Evolutionary conservation across 2,113 vertebrate genomes (phyloP).

Genomic region (Hypanus sabinus): DNA sequence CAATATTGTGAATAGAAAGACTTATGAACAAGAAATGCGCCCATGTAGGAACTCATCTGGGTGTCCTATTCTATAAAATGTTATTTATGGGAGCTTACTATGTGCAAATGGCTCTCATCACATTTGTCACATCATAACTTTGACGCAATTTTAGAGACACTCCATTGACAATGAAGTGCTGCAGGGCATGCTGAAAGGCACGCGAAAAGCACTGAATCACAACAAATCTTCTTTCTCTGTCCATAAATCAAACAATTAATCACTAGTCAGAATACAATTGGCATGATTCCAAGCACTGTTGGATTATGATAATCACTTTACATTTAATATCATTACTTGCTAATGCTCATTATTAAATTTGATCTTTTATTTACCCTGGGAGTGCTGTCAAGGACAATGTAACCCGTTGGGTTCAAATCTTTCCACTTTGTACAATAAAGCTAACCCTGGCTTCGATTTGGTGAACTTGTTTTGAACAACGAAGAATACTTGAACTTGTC

Average conservation of each 20-base stretch:
- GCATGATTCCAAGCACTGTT: not conserved
- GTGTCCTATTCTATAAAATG: not conserved
- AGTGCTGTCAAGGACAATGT: not conserved
- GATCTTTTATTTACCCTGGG: not conserved
- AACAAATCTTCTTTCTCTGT: too few relatives aligned
- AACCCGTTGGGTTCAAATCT: not conserved
- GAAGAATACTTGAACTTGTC: not conserved
- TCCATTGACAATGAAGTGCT: too few relatives aligned
- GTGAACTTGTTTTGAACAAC: not conserved
- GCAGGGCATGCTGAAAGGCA: too few relatives aligned
- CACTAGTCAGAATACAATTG: not conserved
- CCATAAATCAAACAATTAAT: too few relatives aligned
- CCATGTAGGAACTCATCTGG: not conserved
- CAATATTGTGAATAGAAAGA: not conserved
- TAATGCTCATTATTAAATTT: not conserved
- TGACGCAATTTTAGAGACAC: too few relatives aligned
- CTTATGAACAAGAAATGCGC: not conserved
- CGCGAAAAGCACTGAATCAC: too few relatives aligned
- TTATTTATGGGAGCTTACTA: too few relatives aligned
- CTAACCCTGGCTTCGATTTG: not conserved
- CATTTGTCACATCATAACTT: too few relatives aligned
- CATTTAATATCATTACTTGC: not conserved
- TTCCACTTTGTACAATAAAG: not conserved
- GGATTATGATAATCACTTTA: not conserved
- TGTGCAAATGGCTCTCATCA: too few relatives aligned